Evolutionary conservation across 2,888 invertebrate species (phyloP), one percentile per base, ranked within the genome.

Genomic region (Melieria omissa): DNA sequence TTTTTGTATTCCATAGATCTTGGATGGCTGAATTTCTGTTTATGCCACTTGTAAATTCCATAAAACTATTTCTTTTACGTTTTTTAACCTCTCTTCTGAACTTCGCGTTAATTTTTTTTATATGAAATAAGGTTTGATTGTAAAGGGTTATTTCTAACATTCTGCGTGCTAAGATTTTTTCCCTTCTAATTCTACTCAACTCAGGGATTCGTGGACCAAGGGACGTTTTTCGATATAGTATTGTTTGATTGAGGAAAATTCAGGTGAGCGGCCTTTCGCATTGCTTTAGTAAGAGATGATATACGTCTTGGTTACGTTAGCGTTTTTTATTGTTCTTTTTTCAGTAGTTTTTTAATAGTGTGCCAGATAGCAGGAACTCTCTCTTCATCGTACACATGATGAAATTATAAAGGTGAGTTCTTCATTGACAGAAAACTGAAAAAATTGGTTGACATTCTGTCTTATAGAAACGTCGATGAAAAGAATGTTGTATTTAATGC

Each of bases 1-100:
- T 74, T n/a, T 72, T 70, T 47, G 66, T 65, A 6, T 49, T n/a
- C 72, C 69, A 74, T n/a, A 72, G 45, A 16, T 49, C 55, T 14
- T 29, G 54, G 3, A 58, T 44, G 14, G 64, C 14, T 5, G 67
- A 67, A 45, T 54, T 60, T 5, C 65, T 69, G 41, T 66, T 69
- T 12, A 74, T 65, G 14, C 65, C 47, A 14, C n/a, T n/a, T n/a
- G n/a, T n/a, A n/a, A n/a, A n/a, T n/a, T n/a, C n/a, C 12, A 44
- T 44, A 46, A 71, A 65, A 41, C 58, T 69, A 5, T 29, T 58
- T 41, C 16, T 61, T 46, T 67, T 74, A n/a, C 14, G 14, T 7
- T 47, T 61, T 60, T 68, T 65, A 44, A 61, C 12, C n/a, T 63
- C 14, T 46, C 46, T 45, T 14, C 29, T 4, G 14, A 70, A 70